Evolutionary conservation across 2,797 vertebrate genomes (phyloP), one percentile per base, ranked within the genome.

Genomic region (Menidia menidia): DNA sequence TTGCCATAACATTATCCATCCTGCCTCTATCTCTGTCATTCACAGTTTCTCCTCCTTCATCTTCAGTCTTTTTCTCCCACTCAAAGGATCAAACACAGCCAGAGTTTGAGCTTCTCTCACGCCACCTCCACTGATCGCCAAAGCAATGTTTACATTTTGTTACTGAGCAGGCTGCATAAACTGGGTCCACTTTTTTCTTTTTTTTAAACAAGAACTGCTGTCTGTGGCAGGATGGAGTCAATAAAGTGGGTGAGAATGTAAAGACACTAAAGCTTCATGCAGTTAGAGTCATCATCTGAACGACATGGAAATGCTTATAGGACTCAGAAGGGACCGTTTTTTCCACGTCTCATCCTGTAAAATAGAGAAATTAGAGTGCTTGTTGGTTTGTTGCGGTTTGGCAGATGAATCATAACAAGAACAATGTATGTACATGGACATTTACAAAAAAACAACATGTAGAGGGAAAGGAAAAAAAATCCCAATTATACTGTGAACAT

Each of bases 61-160:
- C 44, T 35, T 41, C 51, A 7, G 15, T 55, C 53, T 73, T 30
- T 81, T 82, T 69, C 74, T 63, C 41, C 43, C 51, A 56, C 73
- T 81, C 44, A 56, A 57, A 73, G 78, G 70, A 81, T 80, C 72
- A 87, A 80, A 85, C 62, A 55, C 53, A 44, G 68, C 73, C 71
- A 50, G 54, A 77, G 57, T 10, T 11, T 63, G 64, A 81, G 47
- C 70, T 65, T 71, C 53, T 45, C 65, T 65, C 64, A 25, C 25
- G 75, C 71, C 18, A 45, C 54, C 6, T 73, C 67, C 33, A 62
- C 68, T 59, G 47, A 39, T 60, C 55, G 69, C 59, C 76, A 66
- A 45, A 69, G 64, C 30, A 61, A 42, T 57, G 33, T 58, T 16
- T 67, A 15, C 44, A 25, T 13, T 58, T 58, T 58, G 54, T 50